These are phyloP conservation scores for Hypomecis atomaria DNA, from an alignment of 2,888 invertebrate species.

Conservation along the genomic window DNA sequence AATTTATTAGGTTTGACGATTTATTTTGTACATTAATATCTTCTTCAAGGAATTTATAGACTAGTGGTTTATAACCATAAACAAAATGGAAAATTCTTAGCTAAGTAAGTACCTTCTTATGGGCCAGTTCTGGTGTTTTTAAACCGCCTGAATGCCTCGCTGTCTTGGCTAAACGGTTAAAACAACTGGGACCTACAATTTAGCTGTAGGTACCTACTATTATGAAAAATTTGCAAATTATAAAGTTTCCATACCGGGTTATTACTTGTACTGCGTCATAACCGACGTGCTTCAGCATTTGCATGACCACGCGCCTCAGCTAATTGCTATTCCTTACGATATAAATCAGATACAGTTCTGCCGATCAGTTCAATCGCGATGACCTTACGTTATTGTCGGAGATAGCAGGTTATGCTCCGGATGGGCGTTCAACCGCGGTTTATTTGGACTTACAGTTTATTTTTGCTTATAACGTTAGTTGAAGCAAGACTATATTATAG, in stretches of 20 bases:
- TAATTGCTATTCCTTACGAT: constrained; percentile 74
- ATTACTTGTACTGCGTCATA: constrained; percentile 19
- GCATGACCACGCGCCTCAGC: constrained; percentile 65
- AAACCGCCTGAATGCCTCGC: too few relatives aligned
- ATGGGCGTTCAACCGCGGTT: constrained; percentile 23
- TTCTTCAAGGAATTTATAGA: too few relatives aligned
- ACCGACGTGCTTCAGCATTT: constrained; percentile 64
- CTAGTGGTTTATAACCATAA: too few relatives aligned
- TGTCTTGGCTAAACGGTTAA: too few relatives aligned
- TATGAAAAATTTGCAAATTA: too few relatives aligned
- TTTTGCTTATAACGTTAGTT: background rate
- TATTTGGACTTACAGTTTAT: constrained; percentile 20
- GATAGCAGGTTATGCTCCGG: constrained; percentile 31
- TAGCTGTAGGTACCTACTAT: too few relatives aligned
- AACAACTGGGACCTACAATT: too few relatives aligned
- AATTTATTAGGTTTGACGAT: too few relatives aligned
- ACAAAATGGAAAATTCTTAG: too few relatives aligned
- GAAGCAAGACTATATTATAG: background rate
- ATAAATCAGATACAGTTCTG: constrained; percentile 67
- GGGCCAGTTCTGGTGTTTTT: too few relatives aligned
- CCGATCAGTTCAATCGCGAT: constrained; percentile 53
- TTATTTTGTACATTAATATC: too few relatives aligned
- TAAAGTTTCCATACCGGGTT: constrained; percentile 7
- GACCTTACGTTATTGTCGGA: constrained; percentile 49
- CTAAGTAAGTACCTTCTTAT: too few relatives aligned